These are phyloP conservation scores for Rhodophaea formosa DNA, from an alignment of 2,888 invertebrate genomes.

Conservation along the genomic window DNA sequence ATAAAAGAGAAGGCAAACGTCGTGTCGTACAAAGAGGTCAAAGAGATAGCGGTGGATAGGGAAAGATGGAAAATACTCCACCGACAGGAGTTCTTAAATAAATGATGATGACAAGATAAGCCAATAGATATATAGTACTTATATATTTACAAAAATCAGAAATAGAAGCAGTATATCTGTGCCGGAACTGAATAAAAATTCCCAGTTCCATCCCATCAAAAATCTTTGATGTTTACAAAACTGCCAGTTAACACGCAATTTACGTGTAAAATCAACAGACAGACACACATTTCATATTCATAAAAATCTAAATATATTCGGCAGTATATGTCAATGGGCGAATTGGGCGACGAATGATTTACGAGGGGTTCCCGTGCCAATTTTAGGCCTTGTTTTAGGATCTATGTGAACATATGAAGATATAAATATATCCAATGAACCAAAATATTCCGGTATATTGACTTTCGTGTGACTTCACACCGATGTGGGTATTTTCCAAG, in stretches of 20 bases:
- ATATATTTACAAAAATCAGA: too few species aligned
- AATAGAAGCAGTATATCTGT: neutral
- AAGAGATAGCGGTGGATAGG: too few species aligned
- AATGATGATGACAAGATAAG: too few species aligned
- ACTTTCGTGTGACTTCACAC: too few species aligned
- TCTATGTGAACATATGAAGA: slow-evolving; percentile 2
- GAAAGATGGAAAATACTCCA: too few species aligned
- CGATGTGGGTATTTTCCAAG: too few species aligned
- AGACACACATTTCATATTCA: slow-evolving; percentile 12
- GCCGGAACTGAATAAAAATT: neutral
- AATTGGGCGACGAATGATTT: slow-evolving; percentile 26
- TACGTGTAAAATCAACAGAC: slow-evolving; percentile 14
- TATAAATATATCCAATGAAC: neutral
- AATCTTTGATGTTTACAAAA: slow-evolving; percentile 6
- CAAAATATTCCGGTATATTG: neutral
- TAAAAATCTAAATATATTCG: slow-evolving; percentile 14
- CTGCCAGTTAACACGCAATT: slow-evolving; percentile 7
- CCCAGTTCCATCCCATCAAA: slow-evolving; percentile 8
- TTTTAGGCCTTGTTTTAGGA: slow-evolving; percentile 18
- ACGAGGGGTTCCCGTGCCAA: slow-evolving; percentile 23
- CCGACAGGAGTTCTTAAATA: too few species aligned
- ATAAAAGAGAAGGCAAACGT: too few species aligned
- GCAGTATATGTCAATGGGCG: slow-evolving; percentile 18
- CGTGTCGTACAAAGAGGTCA: too few species aligned
- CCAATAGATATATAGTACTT: too few species aligned